A percentile compares a stretch with the other conserved stretches of the same genome.
phyloP scores from a whole-genome alignment of 2,888 invertebrate genomes.

The Drosophila affinis region DNA sequence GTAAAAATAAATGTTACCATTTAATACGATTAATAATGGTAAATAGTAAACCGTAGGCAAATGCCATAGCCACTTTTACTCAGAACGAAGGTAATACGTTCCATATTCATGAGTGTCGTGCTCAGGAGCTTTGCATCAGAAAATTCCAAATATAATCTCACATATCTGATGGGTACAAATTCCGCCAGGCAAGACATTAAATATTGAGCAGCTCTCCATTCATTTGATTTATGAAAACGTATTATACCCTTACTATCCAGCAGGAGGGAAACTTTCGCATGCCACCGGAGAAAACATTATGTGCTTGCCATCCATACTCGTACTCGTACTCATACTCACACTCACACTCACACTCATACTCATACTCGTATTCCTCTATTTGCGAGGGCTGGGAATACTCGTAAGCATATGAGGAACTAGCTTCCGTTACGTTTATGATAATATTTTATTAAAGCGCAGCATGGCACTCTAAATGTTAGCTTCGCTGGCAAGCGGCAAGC shows the following conservation, averaged over 20 bases:
- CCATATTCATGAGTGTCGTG: slow-evolving; percentile 33
- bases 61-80: background rate
- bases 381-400: slow-evolving; percentile 48
- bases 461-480: slow-evolving; percentile 46
- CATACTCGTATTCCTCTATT: slow-evolving; percentile 35
- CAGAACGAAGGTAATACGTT: background rate
- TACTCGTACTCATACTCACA: slow-evolving; percentile 8
- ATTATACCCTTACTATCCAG: slow-evolving; percentile 35
- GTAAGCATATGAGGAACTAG: slow-evolving; percentile 76
- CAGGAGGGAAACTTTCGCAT: slow-evolving; percentile 8
- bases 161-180: slow-evolving; percentile 40
- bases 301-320: slow-evolving; percentile 10
- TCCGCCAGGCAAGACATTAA: slow-evolving; percentile 36
- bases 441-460: slow-evolving; percentile 73
- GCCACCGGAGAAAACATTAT: slow-evolving; percentile 27
- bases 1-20: background rate
- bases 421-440: slow-evolving; percentile 71
- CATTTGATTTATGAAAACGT: slow-evolving; percentile 46
- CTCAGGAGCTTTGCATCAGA: slow-evolving; percentile 2
- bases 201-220: slow-evolving; percentile 36
- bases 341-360: slow-evolving; percentile 6
- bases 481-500: slow-evolving; percentile 12
- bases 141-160: slow-evolving; percentile 37
- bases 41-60: slow-evolving; percentile 13
- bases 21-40: background rate